A percentile compares a stretch with the other conserved stretches of the same genome.
Evolutionary conservation across 2,113 vertebrate species (phyloP).

Genomic region (Proteles cristata): DNA sequence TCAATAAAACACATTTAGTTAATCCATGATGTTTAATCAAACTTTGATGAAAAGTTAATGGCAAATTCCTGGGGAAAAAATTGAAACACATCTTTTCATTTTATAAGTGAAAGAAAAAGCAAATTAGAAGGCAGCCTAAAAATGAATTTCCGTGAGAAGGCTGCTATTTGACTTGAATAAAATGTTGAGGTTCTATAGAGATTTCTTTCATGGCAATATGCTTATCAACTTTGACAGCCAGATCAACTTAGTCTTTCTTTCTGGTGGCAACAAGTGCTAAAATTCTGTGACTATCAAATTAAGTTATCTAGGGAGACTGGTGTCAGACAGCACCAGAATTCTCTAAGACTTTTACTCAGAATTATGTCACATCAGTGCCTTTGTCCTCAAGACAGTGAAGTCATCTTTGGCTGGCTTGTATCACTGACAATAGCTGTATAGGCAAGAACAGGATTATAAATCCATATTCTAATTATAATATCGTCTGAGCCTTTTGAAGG

Average conservation of each 20-base stretch:
- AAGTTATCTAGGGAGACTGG: constrained; percentile 41
- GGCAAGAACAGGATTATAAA: constrained; percentile 40
- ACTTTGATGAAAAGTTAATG: constrained; percentile 33
- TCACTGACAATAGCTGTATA: constrained; percentile 6
- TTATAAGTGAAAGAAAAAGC: constrained; percentile 52
- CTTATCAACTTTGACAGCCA: constrained; percentile 52
- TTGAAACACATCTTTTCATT: constrained; percentile 35
- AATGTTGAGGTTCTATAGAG: constrained; percentile 27
- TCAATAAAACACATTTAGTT: constrained; percentile 27
- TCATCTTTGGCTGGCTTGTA: constrained; percentile 61
- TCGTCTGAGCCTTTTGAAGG: neutral
- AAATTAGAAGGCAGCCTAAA: constrained; percentile 45
- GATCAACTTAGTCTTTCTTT: constrained; percentile 55
- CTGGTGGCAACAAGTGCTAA: constrained; percentile 42
- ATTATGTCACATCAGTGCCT: constrained; percentile 46
- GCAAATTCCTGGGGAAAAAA: constrained; percentile 3
- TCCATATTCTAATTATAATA: constrained; percentile 15
- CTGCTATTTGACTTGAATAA: constrained; percentile 41
- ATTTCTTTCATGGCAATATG: constrained; percentile 42
- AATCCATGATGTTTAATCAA: constrained; percentile 14
- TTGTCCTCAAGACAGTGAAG: constrained; percentile 65
- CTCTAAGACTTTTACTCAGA: constrained; percentile 57
- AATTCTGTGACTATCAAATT: constrained; percentile 56
- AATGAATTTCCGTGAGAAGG: constrained; percentile 39
- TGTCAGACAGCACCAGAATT: constrained; percentile 32